Evolutionary conservation across 2,888 invertebrate species (phyloP).

Genomic region (Marronus borbonicus): DNA sequence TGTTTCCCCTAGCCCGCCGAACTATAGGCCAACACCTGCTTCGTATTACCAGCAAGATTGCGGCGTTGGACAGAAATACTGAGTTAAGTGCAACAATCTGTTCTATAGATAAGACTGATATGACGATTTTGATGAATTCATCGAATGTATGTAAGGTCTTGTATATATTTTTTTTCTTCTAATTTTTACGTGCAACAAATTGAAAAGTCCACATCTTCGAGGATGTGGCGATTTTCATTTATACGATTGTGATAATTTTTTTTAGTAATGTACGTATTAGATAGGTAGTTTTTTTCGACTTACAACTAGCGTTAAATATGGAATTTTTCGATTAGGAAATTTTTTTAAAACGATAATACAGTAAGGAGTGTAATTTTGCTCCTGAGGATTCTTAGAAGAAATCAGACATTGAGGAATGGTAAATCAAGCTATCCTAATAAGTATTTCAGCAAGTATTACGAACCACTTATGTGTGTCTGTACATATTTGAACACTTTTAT

Average conservation of each 20-base stretch:
- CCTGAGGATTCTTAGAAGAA: too few relatives aligned
- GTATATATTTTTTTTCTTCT: background rate
- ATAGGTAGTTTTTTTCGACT: background rate
- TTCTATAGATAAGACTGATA: constrained; percentile 42
- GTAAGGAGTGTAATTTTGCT: too few relatives aligned
- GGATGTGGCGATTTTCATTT: constrained; percentile 16
- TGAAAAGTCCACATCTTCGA: constrained; percentile 2
- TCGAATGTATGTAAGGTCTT: background rate
- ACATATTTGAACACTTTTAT: background rate
- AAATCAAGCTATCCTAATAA: background rate
- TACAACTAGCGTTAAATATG: background rate
- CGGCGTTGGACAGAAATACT: constrained; percentile 71
- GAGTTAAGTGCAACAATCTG: constrained; percentile 45
- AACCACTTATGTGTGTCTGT: background rate
- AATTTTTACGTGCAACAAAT: constrained; percentile 24
- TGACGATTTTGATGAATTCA: constrained; percentile 18
- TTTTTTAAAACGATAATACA: too few relatives aligned
- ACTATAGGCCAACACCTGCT: constrained; percentile 72
- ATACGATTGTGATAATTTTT: constrained; percentile 37
- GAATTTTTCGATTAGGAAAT: too few relatives aligned
- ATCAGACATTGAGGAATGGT: too few relatives aligned
- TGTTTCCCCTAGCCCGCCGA: constrained; percentile 73
- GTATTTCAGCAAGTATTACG: background rate
- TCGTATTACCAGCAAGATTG: constrained; percentile 77
- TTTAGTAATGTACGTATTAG: background rate